A percentile compares a stretch with the other conserved stretches of the same genome.
Conservation (phyloP, 2,888 invertebrate species). For the Troilus luridus region DNA sequence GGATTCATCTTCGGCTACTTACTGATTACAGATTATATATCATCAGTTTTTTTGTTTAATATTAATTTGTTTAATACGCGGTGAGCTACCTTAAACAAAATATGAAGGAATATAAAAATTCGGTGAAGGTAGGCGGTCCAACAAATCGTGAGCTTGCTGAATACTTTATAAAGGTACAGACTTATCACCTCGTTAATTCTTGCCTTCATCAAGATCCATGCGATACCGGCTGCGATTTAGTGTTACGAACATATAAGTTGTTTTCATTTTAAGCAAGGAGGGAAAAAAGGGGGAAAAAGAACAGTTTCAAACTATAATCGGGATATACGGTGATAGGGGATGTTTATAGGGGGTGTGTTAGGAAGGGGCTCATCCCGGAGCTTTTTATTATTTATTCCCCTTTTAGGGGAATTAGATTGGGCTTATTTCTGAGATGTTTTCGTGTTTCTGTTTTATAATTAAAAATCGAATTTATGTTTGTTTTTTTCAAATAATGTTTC, state of each 20-base stretch:
- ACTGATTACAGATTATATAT: too few species aligned
- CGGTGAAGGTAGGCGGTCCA: neutral
- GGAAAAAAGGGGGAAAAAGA: neutral
- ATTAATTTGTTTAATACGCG: too few species aligned
- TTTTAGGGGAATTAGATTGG: slow-evolving; percentile 16
- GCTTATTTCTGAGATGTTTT: neutral
- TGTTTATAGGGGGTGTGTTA: slow-evolving; percentile 15
- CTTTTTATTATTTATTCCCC: slow-evolving; percentile 33
- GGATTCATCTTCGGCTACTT: too few species aligned
- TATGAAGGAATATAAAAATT: neutral
- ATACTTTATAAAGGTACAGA: neutral
- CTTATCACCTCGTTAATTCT: neutral
- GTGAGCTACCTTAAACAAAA: too few species aligned
- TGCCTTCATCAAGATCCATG: neutral
- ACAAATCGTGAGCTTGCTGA: neutral
- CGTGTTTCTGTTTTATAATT: neutral
- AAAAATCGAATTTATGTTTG: neutral
- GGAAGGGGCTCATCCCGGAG: neutral
- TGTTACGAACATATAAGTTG: neutral
- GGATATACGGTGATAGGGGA: slow-evolving; percentile 39
- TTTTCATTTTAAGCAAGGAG: neutral
- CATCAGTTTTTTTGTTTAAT: too few species aligned
- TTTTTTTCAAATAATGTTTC: neutral
- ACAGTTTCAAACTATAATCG: slow-evolving; percentile 6
- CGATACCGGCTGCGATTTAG: neutral